Evolutionary conservation across 2,797 vertebrate species (phyloP), one percentile per base, ranked within the genome.

Genomic region (Enteromius anoplus): DNA sequence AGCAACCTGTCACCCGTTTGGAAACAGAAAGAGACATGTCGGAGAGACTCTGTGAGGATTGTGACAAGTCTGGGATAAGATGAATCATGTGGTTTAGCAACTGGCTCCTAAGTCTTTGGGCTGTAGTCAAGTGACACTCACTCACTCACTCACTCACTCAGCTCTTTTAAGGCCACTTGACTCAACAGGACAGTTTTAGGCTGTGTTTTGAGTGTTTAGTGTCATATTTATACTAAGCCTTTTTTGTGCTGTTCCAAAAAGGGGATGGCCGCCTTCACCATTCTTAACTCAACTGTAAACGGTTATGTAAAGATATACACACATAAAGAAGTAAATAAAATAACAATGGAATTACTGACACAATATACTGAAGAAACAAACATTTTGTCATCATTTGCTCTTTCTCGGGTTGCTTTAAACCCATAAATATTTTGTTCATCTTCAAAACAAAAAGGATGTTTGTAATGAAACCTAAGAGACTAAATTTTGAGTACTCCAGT

Each of bases 101-200:
- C 40, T 32, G 37, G 75, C 79, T 58, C 51, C 42, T n/a, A 19
- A 84, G n/a, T 64, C 15, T 70, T 47, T 34, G 34, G 7, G 21
- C 47, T 64, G 37, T 6, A 75, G 49, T 86, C 70, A 84, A 64
- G 79, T 86, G 82, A 86, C n/a, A n/a, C n/a, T n/a, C n/a, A n/a
- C n/a, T n/a, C n/a, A n/a, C n/a, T n/a, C 68, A 26, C 70, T 70
- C 12, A 53, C 58, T 82, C 68, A 51, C 51, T 75, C 12, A 4
- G 4, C 32, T 51, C 37, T 11, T 11, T 34, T 9, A 49, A 42
- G 10, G 19, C 62, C 8, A 1, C 3, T 21, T 78, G 76, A 77
- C 32, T 15, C 49, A 34, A 11, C 21, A 34, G 47, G 71, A 34
- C 29, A 34, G 9, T 34, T 75, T 73, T 58, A 55, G 19, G 11